Percentiles rank a stretch among this genome's conserved stretches.
These are phyloP conservation scores for Crypturellus tataupa DNA, from an alignment of 2,797 vertebrate species.

Conservation along the genomic window DNA sequence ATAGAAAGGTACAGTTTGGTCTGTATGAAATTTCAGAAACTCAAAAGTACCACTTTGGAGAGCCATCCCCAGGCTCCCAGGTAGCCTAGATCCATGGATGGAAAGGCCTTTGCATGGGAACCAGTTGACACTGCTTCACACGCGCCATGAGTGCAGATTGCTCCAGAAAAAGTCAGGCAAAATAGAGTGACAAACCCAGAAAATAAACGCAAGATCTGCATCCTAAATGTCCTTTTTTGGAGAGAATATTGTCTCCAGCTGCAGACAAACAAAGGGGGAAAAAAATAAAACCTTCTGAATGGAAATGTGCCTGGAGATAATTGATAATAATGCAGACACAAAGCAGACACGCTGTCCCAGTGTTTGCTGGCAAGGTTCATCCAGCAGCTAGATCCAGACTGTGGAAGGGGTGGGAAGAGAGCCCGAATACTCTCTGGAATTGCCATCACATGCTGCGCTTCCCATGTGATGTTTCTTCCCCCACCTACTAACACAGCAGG, in stretches of 20 bases:
- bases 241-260: background rate
- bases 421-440: background rate
- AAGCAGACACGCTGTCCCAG: background rate
- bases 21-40: background rate
- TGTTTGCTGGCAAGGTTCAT: background rate
- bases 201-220: background rate
- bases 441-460: background rate
- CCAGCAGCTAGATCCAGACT: background rate
- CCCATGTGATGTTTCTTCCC: background rate
- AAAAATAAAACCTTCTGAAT: background rate
- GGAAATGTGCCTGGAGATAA: background rate
- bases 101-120: background rate
- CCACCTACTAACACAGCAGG: conserved; percentile 17
- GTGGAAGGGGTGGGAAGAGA: background rate
- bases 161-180: background rate
- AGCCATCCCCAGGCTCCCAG: too few species aligned
- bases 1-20: background rate
- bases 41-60: background rate
- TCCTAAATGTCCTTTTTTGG: background rate
- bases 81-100: background rate
- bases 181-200: background rate
- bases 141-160: background rate
- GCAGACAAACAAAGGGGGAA: background rate
- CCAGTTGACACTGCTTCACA: background rate
- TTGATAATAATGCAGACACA: background rate